Conservation (phyloP, 2,797 vertebrate species). For the Poeciliopsis turneri region DNA sequence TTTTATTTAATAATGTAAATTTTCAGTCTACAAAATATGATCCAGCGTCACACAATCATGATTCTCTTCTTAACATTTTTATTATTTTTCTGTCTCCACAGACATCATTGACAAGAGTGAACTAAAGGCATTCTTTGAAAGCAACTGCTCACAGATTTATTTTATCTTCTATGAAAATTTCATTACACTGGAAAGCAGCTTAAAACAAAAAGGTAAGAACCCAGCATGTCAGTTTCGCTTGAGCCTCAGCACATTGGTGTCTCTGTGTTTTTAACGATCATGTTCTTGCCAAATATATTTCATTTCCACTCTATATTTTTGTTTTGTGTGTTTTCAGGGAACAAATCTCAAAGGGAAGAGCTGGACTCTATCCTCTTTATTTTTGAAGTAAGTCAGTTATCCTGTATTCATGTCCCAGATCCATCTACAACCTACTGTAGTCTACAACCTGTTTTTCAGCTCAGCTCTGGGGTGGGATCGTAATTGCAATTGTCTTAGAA, state of each 20-base stretch:
- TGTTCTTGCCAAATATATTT: slow-evolving; percentile 8
- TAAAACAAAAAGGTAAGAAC: slow-evolving; percentile 96
- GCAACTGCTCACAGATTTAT: slow-evolving; percentile 98
- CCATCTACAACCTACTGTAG: slow-evolving; percentile 20
- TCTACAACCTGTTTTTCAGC: slow-evolving; percentile 49
- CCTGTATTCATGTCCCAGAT: slow-evolving; percentile 23
- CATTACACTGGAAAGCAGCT: slow-evolving; percentile 97
- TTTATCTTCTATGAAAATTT: slow-evolving; percentile 99
- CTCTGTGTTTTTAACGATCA: slow-evolving; percentile 5
- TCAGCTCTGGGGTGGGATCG: slow-evolving; percentile 28
- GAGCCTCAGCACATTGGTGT: slow-evolving; percentile 51
- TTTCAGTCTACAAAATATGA: background rate
- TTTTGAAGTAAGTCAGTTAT: slow-evolving; percentile 95
- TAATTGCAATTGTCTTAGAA: slow-evolving; percentile 50
- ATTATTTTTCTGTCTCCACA: slow-evolving; percentile 61
- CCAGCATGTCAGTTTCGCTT: background rate
- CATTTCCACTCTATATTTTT: slow-evolving; percentile 27
- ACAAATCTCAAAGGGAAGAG: slow-evolving; percentile 99
- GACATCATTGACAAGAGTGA: slow-evolving; percentile 94
- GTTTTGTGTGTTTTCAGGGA: slow-evolving; percentile 85
- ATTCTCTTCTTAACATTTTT: background rate
- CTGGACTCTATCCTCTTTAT: slow-evolving; percentile 99
- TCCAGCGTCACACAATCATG: background rate
- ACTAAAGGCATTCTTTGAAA: slow-evolving; percentile 96
- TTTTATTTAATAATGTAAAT: background rate